Evolutionary conservation across 2,888 invertebrate species (phyloP).

Genomic region (Himalopsyche japonica): DNA sequence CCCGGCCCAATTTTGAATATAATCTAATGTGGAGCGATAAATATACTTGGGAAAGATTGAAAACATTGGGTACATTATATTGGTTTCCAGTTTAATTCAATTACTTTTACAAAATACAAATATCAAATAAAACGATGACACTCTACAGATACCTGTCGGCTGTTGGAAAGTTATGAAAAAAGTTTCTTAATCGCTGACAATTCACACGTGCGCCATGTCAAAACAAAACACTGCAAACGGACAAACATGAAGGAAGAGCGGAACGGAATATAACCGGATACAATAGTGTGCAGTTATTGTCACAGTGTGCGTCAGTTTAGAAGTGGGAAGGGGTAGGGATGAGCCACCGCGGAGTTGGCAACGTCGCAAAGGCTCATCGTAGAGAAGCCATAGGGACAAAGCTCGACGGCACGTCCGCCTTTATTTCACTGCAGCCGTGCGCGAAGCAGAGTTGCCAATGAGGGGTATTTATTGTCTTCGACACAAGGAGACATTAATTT

Average conservation of each 20-base stretch:
- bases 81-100: too few species aligned
- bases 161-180: neutral
- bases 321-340: slow-evolving; percentile 14
- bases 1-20: too few species aligned
- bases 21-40: too few species aligned
- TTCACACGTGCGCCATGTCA: neutral
- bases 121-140: too few species aligned
- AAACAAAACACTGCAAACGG: slow-evolving; percentile 3
- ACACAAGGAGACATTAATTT: too few species aligned
- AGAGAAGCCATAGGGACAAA: neutral
- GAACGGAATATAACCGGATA: slow-evolving; percentile 8
- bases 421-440: neutral
- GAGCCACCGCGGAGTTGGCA: slow-evolving; percentile 15
- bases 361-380: slow-evolving; percentile 8
- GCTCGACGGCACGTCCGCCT: slow-evolving; percentile 16
- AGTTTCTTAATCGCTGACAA: neutral
- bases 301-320: neutral
- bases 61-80: too few species aligned
- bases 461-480: neutral
- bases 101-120: too few species aligned
- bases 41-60: too few species aligned
- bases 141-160: too few species aligned
- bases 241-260: slow-evolving; percentile 15
- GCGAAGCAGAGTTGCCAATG: neutral
- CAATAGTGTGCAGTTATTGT: neutral